Conservation (phyloP, 2,888 invertebrate genomes). For the Nematopogon swammerdamellus region DNA sequence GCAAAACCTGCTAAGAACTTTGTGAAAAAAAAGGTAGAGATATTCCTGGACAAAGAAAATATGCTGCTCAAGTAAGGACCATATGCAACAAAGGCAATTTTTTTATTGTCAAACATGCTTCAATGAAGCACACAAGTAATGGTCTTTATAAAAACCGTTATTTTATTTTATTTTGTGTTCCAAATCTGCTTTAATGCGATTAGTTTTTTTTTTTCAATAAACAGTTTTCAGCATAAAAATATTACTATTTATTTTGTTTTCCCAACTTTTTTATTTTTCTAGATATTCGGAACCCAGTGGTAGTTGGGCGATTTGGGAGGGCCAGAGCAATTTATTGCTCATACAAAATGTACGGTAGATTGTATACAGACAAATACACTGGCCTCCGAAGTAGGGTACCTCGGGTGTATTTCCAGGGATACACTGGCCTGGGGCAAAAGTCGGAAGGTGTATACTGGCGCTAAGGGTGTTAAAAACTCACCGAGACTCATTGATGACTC, state of each 20-base stretch:
- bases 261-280: not conserved
- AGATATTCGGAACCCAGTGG: not conserved
- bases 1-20: not conserved
- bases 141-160: not conserved
- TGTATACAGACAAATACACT: not conserved
- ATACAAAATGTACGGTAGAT: not conserved
- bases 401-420: not conserved
- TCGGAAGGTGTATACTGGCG: not conserved
- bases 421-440: not conserved
- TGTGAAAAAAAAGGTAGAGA: not conserved
- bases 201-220: not conserved
- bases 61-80: not conserved
- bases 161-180: not conserved
- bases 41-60: not conserved
- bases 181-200: not conserved
- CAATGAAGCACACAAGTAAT: not conserved
- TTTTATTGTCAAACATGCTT: not conserved
- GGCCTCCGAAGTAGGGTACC: not conserved
- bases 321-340: not conserved
- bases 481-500: constrained; percentile 34
- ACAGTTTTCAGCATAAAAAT: not conserved
- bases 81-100: not conserved
- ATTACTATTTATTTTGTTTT: not conserved
- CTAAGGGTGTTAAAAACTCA: constrained; percentile 16
- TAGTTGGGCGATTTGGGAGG: not conserved